These are phyloP conservation scores for Halictus quadricinctus DNA, from an alignment of 2,888 invertebrate genomes.

Conservation along the genomic window DNA sequence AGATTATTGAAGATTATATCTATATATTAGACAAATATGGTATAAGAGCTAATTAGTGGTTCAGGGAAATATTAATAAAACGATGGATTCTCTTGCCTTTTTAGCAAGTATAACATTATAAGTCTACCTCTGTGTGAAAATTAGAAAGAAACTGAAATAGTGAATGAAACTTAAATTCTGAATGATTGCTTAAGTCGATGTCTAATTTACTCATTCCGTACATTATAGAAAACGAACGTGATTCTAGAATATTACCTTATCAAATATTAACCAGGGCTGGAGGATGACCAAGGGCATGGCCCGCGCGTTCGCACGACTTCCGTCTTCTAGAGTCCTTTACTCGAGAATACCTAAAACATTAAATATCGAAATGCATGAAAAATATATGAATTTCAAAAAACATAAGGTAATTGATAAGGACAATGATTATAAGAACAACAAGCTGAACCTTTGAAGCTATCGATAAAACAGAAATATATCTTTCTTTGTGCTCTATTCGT, in stretches of 20 bases:
- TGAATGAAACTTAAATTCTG: too few relatives aligned
- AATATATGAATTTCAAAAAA: neutral
- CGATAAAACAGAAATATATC: neutral
- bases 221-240: too few relatives aligned
- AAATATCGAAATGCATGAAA: neutral
- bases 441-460: neutral
- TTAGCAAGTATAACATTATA: too few relatives aligned
- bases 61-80: neutral
- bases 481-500: neutral
- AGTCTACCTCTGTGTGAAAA: too few relatives aligned
- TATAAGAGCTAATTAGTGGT: too few relatives aligned
- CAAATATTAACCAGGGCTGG: neutral
- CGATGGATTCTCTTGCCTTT: too few relatives aligned
- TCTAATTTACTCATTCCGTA: too few relatives aligned
- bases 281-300: slow-evolving; percentile 6
- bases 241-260: neutral
- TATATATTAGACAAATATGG: too few relatives aligned
- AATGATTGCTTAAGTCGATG: too few relatives aligned
- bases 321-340: neutral
- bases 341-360: neutral
- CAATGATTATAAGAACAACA: neutral
- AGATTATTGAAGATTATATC: too few relatives aligned
- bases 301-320: neutral
- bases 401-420: neutral
- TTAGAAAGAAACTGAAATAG: too few relatives aligned